Percentiles rank a stretch among this genome's conserved stretches.
Evolutionary conservation across 2,888 invertebrate genomes (phyloP).

Genomic region (Cheilosia scutellata): DNA sequence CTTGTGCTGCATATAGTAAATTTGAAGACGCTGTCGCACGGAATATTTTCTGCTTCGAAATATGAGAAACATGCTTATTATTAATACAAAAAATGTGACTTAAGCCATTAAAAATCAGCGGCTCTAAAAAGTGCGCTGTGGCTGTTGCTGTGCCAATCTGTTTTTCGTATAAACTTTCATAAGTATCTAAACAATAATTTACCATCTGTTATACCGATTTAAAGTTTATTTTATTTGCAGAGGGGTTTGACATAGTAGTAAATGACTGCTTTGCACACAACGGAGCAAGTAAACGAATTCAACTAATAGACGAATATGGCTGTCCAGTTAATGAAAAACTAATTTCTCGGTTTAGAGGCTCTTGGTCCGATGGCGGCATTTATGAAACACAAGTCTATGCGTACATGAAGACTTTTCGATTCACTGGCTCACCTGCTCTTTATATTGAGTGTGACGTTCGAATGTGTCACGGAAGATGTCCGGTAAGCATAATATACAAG

Average conservation of each 20-base stretch:
- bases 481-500: conserved; percentile 86
- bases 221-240: conserved; percentile 84
- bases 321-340: conserved; percentile 97
- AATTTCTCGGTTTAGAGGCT: conserved; percentile 95
- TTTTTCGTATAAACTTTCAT: too few species aligned
- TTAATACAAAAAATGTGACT: too few species aligned
- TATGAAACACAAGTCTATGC: conserved; percentile 97
- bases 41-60: too few species aligned
- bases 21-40: too few species aligned
- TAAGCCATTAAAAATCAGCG: too few species aligned
- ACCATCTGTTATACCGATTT: not conserved
- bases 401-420: conserved; percentile 95
- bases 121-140: too few species aligned
- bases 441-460: conserved; percentile 97
- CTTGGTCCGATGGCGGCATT: conserved; percentile 95
- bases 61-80: too few species aligned
- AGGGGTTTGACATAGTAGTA: conserved; percentile 97
- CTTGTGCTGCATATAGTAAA: too few species aligned
- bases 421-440: conserved; percentile 96
- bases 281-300: conserved; percentile 95
- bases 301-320: conserved; percentile 95
- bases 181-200: too few species aligned
- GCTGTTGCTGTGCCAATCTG: too few species aligned
- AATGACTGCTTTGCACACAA: conserved; percentile 98
- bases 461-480: conserved; percentile 98